Conservation (phyloP, 2,797 vertebrate genomes). For the Lacerta agilis region DNA sequence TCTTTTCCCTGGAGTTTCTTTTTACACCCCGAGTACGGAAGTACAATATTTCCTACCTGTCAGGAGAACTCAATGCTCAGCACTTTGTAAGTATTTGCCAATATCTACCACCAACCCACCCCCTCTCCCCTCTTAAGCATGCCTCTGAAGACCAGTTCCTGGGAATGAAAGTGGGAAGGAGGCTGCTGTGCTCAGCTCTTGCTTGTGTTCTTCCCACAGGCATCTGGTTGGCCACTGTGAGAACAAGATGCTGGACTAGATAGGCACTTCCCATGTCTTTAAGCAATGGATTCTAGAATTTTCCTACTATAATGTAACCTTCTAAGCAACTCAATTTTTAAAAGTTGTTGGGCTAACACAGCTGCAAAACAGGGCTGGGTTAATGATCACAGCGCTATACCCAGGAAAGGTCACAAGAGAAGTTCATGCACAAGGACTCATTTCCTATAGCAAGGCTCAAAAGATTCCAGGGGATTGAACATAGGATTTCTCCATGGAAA, state of each 20-base stretch:
- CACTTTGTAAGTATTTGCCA: background rate
- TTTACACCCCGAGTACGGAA: background rate
- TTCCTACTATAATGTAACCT: background rate
- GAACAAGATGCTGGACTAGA: too few species aligned
- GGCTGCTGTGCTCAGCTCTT: too few species aligned
- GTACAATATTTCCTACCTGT: slow-evolving; percentile 7
- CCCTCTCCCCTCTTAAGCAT: background rate
- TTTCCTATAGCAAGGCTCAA: background rate
- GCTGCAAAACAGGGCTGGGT: background rate
- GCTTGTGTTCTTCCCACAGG: too few species aligned
- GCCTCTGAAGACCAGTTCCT: too few species aligned
- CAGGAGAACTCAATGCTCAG: background rate
- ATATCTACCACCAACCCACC: background rate
- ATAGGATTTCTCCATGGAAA: too few species aligned
- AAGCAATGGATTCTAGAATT: background rate
- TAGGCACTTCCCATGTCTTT: too few species aligned
- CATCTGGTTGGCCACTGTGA: too few species aligned
- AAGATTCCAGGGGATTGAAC: background rate
- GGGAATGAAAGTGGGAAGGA: too few species aligned
- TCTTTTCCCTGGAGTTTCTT: background rate
- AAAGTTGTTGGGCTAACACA: background rate
- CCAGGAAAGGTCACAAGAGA: background rate
- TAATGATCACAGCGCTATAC: background rate
- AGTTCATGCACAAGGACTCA: background rate
- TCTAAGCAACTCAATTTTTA: background rate